phyloP scores from a whole-genome alignment of 2,113 vertebrate species.

The Vireo altiloquus region DNA sequence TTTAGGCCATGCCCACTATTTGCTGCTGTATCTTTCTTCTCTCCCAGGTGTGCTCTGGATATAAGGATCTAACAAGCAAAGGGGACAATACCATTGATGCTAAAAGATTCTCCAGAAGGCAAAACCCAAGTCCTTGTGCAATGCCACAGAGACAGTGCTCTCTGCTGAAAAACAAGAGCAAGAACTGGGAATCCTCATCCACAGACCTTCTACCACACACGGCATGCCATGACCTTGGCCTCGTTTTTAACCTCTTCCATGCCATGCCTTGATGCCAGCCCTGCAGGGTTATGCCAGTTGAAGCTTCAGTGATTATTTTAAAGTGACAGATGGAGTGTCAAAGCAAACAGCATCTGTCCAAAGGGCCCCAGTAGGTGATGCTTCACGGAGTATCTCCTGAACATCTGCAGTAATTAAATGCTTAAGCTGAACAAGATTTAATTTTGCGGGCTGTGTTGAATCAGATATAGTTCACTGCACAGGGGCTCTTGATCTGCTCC shows the following conservation, averaged over 20 bases:
- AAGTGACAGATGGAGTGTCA: conserved; percentile 58
- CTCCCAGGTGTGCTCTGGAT: background rate
- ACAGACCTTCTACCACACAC: background rate
- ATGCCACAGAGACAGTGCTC: background rate
- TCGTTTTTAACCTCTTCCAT: conserved; percentile 47
- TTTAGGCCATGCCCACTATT: background rate
- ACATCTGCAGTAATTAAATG: conserved; percentile 59
- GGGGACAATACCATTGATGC: accelerated
- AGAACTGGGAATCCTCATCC: background rate
- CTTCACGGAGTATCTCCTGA: conserved; percentile 30
- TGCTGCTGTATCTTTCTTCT: background rate
- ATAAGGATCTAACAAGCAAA: background rate
- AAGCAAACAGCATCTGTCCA: conserved; percentile 61
- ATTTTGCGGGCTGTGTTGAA: conserved; percentile 25
- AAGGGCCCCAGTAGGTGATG: conserved; percentile 35
- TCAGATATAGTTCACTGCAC: conserved; percentile 24
- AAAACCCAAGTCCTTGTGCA: background rate
- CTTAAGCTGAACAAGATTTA: conserved; percentile 31
- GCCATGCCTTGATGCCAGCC: conserved; percentile 1
- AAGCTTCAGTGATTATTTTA: conserved; percentile 5
- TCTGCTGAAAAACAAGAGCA: background rate
- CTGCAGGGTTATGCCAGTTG: background rate
- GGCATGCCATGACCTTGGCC: background rate
- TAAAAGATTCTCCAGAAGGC: background rate
- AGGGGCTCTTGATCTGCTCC: background rate